Conservation (phyloP, 2,113 vertebrate species). For the Scortum barcoo region DNA sequence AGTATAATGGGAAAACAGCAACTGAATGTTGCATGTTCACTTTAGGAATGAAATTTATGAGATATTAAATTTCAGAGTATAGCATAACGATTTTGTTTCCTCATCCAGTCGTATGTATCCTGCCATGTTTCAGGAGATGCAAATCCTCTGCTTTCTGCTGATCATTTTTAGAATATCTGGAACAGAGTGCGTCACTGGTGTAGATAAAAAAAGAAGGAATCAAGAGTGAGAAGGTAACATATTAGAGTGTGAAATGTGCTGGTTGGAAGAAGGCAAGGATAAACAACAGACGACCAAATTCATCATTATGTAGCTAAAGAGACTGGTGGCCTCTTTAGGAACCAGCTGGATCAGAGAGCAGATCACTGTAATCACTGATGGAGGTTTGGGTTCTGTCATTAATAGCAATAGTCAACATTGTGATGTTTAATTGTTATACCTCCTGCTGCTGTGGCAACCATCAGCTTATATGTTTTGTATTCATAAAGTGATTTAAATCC, state of each 20-base stretch:
- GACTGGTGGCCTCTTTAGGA: slow-evolving; percentile 11
- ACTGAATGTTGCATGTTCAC: slow-evolving; percentile 76
- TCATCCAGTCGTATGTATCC: slow-evolving; percentile 49
- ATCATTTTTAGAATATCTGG: slow-evolving; percentile 45
- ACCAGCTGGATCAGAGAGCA: slow-evolving; percentile 28
- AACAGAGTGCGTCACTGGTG: slow-evolving; percentile 2
- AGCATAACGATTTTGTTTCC: slow-evolving; percentile 51
- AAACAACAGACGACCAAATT: slow-evolving; percentile 35
- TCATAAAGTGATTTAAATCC: slow-evolving; percentile 9
- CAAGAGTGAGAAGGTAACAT: neutral
- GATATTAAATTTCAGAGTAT: slow-evolving; percentile 51
- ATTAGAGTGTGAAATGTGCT: slow-evolving; percentile 21
- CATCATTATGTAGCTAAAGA: slow-evolving; percentile 53
- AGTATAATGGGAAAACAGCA: slow-evolving; percentile 71
- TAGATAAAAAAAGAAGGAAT: slow-evolving; percentile 5
- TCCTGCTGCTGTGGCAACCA: slow-evolving; percentile 58
- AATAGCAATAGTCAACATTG: slow-evolving; percentile 83
- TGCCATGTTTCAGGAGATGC: slow-evolving; percentile 39
- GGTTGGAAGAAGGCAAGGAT: slow-evolving; percentile 14
- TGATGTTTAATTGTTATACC: slow-evolving; percentile 65
- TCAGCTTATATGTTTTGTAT: slow-evolving; percentile 48
- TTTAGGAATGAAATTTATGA: slow-evolving; percentile 69
- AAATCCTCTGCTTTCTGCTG: slow-evolving; percentile 39
- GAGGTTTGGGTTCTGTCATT: slow-evolving; percentile 55
- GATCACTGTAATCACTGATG: slow-evolving; percentile 27